Base-by-base conservation (phyloP, 2,113 vertebrate genomes). In the Promerops cafer region DNA sequence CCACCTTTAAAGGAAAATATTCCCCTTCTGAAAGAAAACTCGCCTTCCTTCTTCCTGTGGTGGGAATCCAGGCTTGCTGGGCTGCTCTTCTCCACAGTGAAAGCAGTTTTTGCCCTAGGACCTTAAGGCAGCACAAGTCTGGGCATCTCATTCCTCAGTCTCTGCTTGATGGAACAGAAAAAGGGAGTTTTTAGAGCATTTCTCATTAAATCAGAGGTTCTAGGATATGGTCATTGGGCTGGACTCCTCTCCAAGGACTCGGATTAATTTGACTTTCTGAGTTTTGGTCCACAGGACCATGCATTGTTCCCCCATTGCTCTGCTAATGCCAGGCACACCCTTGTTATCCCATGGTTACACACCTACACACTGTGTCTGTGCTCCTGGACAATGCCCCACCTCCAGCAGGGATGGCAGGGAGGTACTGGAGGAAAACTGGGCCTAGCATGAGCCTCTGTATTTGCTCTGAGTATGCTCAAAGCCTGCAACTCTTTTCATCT, bases 1-100 rank as follows among this genome's bases (percentile, higher is more conserved):
- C 47, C 4, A 16, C 12, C 16, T 70, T 39, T 47, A 30, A 70
- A 45, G 15, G n/a, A 45, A n/a, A 70, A 30, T 54, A 45, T n/a
- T 16, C 4, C 12, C 8, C 15, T 61, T 45, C 54, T 53, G n/a
- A 39, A 28, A 28, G 45, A 28, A 18, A 52, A 28, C 14, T 30
- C 0, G 0, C 6, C 10, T 59, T 74, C 21, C 19, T 17, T 85
- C 15, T 59, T 47, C 14, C 20, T 0, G 0, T 28, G n/a, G 26
- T 74, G n/a, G n/a, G 53, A 77, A 49, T 12, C 28, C 26, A 44
- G 44, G 10, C 20, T 76, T 60, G 22, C 53, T 47, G 27, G 20
- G 16, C 44, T 79, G 39, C 10, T 30, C 2, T 13, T 92, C 13
- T 53, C 20, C 12, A 2, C 28, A 11, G 37, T 0, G 42, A 35